Evolutionary conservation across 2,113 vertebrate genomes (phyloP).

Genomic region (Carassius gibelio): DNA sequence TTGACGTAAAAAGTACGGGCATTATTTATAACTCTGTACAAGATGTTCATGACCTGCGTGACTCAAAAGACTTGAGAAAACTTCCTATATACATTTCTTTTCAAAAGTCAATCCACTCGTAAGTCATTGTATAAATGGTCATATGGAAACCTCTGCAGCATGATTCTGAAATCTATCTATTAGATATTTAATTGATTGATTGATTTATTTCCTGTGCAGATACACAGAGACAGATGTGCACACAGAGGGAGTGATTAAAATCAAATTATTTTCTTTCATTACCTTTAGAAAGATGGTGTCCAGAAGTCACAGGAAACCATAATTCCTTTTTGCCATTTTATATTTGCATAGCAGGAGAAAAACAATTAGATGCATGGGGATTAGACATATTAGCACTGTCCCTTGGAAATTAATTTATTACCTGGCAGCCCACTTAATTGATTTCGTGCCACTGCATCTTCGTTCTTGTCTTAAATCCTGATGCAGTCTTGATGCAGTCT

Average conservation of each 20-base stretch:
- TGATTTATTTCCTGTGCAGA: conserved; percentile 39
- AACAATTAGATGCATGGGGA: conserved; percentile 60
- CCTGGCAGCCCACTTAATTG: conserved; percentile 66
- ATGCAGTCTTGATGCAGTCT: conserved; percentile 43
- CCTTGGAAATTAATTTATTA: conserved; percentile 65
- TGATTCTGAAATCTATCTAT: neutral
- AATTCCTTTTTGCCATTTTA: conserved; percentile 60
- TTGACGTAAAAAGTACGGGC: neutral
- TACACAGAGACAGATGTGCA: neutral
- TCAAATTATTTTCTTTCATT: conserved; percentile 65
- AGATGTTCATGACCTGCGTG: neutral
- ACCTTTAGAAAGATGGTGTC: conserved; percentile 60
- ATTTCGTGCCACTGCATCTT: conserved; percentile 69
- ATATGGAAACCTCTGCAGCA: neutral
- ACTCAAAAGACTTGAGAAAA: neutral
- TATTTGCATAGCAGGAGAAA: conserved; percentile 66
- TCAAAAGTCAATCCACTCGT: neutral
- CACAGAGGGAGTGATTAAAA: conserved; percentile 60
- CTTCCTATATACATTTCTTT: neutral
- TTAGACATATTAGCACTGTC: conserved; percentile 65
- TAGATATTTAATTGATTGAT: conserved; percentile 16
- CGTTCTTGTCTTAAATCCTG: conserved; percentile 55
- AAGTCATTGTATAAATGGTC: neutral
- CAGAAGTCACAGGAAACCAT: conserved; percentile 56
- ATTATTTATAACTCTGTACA: neutral